A percentile compares a stretch with the other conserved stretches of the same genome.
Evolutionary conservation across 2,113 vertebrate genomes (phyloP).

Genomic region (Nothoprocta perdicaria): DNA sequence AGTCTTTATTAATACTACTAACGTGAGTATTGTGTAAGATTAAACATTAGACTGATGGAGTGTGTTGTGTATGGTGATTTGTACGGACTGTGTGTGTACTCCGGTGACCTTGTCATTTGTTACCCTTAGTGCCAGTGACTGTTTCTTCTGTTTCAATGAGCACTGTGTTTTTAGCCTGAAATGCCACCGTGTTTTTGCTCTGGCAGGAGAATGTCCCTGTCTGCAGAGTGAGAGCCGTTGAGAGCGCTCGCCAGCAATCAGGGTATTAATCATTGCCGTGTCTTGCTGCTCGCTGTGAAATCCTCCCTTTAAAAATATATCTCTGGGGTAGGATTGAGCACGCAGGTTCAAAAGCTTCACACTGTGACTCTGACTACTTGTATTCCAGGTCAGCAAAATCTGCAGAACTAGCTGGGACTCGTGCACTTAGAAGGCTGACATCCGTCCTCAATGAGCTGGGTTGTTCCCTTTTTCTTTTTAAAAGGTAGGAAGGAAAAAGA

Average conservation of each 20-base stretch:
- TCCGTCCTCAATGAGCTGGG: background rate
- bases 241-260: constrained; percentile 43
- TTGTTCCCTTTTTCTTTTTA: background rate
- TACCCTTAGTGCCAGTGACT: background rate
- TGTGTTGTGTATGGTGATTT: background rate
- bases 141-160: constrained; percentile 41
- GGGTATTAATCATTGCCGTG: constrained; percentile 40
- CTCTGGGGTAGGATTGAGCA: constrained; percentile 43
- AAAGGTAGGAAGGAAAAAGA: background rate
- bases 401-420: background rate
- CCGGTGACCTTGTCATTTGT: constrained; percentile 46
- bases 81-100: background rate
- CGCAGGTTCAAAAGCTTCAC: background rate
- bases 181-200: constrained; percentile 46
- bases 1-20: constrained; percentile 15
- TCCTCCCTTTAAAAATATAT: constrained; percentile 40
- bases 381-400: constrained; percentile 10
- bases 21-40: constrained; percentile 17
- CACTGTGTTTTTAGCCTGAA: background rate
- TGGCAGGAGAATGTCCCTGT: constrained; percentile 38
- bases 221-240: constrained; percentile 43
- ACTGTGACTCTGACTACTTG: background rate
- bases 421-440: background rate
- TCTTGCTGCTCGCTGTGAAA: constrained; percentile 43
- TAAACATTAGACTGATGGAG: background rate